Evolutionary conservation across 2,888 invertebrate species (phyloP).

Genomic region (Eumacrocentrus americanus): DNA sequence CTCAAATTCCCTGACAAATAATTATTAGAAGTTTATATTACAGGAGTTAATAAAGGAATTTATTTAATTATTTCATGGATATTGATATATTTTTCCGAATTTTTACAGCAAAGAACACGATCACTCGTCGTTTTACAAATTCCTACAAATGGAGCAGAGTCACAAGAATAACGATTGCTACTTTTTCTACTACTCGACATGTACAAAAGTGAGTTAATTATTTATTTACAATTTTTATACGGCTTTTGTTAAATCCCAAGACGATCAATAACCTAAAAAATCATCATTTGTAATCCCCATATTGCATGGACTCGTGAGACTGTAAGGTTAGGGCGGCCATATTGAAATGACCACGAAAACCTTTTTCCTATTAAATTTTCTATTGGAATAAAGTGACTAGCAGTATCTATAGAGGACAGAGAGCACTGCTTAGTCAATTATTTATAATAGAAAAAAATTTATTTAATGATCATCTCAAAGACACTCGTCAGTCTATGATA

Average conservation of each 20-base stretch:
- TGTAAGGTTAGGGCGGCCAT: conserved; percentile 55
- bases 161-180: conserved; percentile 85
- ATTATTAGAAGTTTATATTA: too few relatives aligned
- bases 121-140: conserved; percentile 57
- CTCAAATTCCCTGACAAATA: neutral
- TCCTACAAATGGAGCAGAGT: conserved; percentile 70
- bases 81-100: conserved; percentile 30
- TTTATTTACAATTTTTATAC: conserved; percentile 13
- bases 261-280: neutral
- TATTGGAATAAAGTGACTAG: neutral
- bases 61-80: too few relatives aligned
- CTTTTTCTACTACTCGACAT: conserved; percentile 87
- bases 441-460: conserved; percentile 5
- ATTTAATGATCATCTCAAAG: too few relatives aligned
- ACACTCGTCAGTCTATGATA: neutral
- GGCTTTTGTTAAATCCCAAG: conserved; percentile 1
- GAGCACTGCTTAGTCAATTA: neutral
- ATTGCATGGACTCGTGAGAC: conserved; percentile 32
- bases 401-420: neutral
- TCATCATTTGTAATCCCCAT: conserved; percentile 31
- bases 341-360: conserved; percentile 39
- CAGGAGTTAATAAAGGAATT: too few relatives aligned
- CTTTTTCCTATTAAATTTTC: neutral
- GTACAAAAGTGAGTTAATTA: conserved; percentile 73
- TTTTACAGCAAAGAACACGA: conserved; percentile 58